Percentiles rank a stretch among this genome's conserved stretches.
phyloP scores from a whole-genome alignment of 2,888 invertebrate genomes.

The Heliconius sara region DNA sequence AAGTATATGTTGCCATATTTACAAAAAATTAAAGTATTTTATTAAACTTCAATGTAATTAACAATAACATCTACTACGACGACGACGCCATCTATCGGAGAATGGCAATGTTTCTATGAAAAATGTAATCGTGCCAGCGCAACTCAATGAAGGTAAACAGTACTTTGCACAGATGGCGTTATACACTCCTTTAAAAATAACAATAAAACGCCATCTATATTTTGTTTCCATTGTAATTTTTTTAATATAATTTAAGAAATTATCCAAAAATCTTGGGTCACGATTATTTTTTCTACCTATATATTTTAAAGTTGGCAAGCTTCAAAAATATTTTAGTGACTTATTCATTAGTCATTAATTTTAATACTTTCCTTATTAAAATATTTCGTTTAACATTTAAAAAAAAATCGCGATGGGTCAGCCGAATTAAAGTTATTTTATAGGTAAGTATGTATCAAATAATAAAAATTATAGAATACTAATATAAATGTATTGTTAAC shows the following conservation, averaged over 20 bases:
- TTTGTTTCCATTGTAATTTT: not conserved
- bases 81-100: slow-evolving; percentile 1
- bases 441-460: not conserved
- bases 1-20: not conserved
- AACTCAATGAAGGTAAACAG: not conserved
- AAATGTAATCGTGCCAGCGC: not conserved
- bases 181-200: not conserved
- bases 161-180: not conserved
- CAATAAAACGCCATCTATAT: not conserved
- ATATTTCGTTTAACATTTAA: not conserved
- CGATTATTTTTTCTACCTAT: not conserved
- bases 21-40: not conserved
- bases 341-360: not conserved
- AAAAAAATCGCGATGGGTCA: not conserved
- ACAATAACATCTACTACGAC: no score
- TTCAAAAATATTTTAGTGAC: not conserved
- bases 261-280: not conserved
- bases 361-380: not conserved
- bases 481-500: slow-evolving; percentile 35
- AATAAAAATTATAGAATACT: not conserved
- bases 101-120: not conserved
- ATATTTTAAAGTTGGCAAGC: not conserved
- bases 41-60: not conserved
- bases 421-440: not conserved
- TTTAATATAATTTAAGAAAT: not conserved